Base-by-base conservation (phyloP, 2,888 invertebrate genomes). In the Chloromyia formosa region DNA sequence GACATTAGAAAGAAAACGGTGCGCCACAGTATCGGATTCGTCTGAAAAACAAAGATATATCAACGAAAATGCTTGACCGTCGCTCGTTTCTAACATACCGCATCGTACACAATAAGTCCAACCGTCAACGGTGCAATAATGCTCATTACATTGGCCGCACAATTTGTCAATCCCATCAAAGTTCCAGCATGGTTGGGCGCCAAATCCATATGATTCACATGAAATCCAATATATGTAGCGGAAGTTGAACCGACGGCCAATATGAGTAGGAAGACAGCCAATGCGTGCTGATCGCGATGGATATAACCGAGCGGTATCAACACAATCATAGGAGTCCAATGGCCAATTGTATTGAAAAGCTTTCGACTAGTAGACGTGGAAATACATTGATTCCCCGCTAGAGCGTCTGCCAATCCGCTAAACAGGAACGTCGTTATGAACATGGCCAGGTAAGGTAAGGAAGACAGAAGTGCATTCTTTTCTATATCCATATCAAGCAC, bases 141-240 rank as follows among this genome's bases (percentile, higher is more conserved):
- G 40, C 92, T 91, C 81, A 91, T 90, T 16, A 92, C 85, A 80
- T 91, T 92, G 0, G 91, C 90, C 5, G 88, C 84, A 4, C 90
- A 90, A 81, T 93, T 93, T 0, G 92, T 92, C 79, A 93, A 89
- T 1, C 93, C 93, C 92, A 93, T 93, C 79, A 93, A 83, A 0
- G 90, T 90, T 22, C 93, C 93, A 7, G 93, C 91, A 82, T 90
- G 92, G 82, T 91, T 92, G 0, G 93, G 93, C 3, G 93, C 90
- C 58, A 94, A 85, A 84, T 94, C 93, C 78, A 94, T 91, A 80
- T 93, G 93, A 75, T 92, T 93, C 92, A 87, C 86, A 91, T 91
- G 88, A 80, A 90, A 91, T 0, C 93, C 93, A 27, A 90, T 90
- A 78, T 90, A 92, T 74, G 90, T 88, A 0, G 90, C 90, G 0